A percentile compares a stretch with the other conserved stretches of the same genome.
Conservation (phyloP, 2,888 invertebrate genomes). For the Coelogynopora nodosa region DNA sequence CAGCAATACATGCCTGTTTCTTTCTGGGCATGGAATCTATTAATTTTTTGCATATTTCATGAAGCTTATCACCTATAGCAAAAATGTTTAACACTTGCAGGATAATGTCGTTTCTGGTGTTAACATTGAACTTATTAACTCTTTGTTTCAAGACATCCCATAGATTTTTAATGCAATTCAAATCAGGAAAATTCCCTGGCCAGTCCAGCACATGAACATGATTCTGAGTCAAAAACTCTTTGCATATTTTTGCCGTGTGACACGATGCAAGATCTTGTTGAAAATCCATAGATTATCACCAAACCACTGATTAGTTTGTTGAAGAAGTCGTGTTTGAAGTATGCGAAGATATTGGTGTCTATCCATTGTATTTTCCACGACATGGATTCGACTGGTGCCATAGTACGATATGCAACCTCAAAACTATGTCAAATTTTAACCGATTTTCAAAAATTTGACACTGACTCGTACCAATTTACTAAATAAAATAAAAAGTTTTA, state of each 20-base stretch:
- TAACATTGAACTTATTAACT: neutral
- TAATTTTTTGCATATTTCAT: neutral
- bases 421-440: too few species aligned
- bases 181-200: neutral
- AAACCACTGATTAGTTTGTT: neutral
- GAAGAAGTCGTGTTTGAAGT: neutral
- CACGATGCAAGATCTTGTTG: neutral
- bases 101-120: neutral
- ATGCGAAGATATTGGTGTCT: neutral
- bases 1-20: neutral
- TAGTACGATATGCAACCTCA: neutral
- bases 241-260: neutral
- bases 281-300: neutral
- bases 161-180: neutral
- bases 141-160: neutral
- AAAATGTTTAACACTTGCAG: neutral
- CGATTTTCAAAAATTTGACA: too few species aligned
- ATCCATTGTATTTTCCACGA: neutral
- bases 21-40: neutral
- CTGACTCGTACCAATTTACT: too few species aligned
- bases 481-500: too few species aligned
- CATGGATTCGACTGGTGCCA: neutral
- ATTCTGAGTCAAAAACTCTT: neutral
- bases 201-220: neutral
- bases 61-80: neutral